Evolutionary conservation across 1,140 invertebrate genomes (phyloP), one percentile per base, ranked within the genome.

Genomic region (Caenorhabditis inopinata): DNA sequence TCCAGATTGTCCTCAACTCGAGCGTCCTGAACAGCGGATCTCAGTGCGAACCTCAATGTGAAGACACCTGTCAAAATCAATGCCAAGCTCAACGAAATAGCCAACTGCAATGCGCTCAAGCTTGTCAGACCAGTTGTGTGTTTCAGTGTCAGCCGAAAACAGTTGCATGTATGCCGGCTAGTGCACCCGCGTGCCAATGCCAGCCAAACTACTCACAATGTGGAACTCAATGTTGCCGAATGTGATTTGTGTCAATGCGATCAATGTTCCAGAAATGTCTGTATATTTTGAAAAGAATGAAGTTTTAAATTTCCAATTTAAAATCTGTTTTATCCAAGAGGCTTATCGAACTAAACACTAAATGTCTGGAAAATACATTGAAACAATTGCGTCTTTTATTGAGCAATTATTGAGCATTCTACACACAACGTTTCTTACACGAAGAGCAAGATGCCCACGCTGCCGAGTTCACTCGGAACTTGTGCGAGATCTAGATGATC

Each of bases 21-120:
- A 42, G 5, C 16, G 32, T 68, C 21, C 58, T 68, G 0, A 68
- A 68, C 27, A 68, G 58, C 16, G 58, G 51, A 29, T 58, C 58
- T 14, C 32, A 68, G 38, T 68, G 58, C 21, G 58, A 68, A 21
- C 58, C 58, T 1, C 32, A 38, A 21, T 68, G 58, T 68, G 58
- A 68, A 21, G n/a, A 68, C 1, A 38, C 58, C 2, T 68, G 58
- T 21, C 58, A 68, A 9, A 68, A 21, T 27, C 58, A 68, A 38
- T 68, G 58, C n/a, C 58, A 68, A 38, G 32, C 58, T 68, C 58
- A 68, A 38, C 58, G 38, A 29, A 29, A 68, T 7, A 68, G 58
- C 12, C 32, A 42, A 3, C 58, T 38, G 23, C 58, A 68, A 38
- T 68, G 58, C 21, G 58, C 58, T 18, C 58, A 68, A 42, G 58